Evolutionary conservation across 2,113 vertebrate genomes (phyloP).

Genomic region (Sigmodon hispidus): DNA sequence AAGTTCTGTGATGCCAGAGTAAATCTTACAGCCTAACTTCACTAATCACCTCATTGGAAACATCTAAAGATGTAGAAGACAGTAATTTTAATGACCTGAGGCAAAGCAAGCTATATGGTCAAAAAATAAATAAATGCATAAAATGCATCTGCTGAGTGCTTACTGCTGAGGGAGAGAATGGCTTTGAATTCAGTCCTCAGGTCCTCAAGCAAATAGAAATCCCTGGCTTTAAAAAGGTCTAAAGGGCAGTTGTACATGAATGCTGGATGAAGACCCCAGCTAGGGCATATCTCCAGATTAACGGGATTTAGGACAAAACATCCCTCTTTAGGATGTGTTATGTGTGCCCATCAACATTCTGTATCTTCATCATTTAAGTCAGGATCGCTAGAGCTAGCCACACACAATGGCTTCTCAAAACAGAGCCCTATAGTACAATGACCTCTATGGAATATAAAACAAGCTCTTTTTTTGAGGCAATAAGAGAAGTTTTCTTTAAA

Average conservation of each 20-base stretch:
- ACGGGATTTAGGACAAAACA: neutral
- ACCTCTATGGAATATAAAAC: neutral
- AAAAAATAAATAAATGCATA: neutral
- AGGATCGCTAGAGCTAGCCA: neutral
- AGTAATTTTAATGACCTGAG: slow-evolving; percentile 43
- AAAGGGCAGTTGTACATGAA: neutral
- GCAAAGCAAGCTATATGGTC: slow-evolving; percentile 58
- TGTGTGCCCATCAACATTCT: too few species aligned
- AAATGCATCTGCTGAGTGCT: slow-evolving; percentile 19
- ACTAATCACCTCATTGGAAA: slow-evolving; percentile 53
- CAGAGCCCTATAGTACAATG: neutral
- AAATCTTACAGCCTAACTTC: slow-evolving; percentile 66
- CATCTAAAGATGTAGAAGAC: slow-evolving; percentile 55
- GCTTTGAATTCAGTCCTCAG: neutral
- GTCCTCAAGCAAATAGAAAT: neutral
- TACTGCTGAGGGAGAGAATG: neutral
- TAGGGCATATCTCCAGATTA: neutral
- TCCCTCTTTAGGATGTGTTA: neutral
- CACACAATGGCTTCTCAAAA: neutral
- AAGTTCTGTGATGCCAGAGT: slow-evolving; percentile 55
- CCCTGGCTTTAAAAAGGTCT: neutral
- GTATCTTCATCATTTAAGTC: neutral
- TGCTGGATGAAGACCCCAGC: neutral
- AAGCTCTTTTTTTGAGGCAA: neutral
- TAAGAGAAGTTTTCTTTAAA: neutral